Base-by-base conservation (phyloP, 2,113 vertebrate species). In the Coptodon bakossiorum region DNA sequence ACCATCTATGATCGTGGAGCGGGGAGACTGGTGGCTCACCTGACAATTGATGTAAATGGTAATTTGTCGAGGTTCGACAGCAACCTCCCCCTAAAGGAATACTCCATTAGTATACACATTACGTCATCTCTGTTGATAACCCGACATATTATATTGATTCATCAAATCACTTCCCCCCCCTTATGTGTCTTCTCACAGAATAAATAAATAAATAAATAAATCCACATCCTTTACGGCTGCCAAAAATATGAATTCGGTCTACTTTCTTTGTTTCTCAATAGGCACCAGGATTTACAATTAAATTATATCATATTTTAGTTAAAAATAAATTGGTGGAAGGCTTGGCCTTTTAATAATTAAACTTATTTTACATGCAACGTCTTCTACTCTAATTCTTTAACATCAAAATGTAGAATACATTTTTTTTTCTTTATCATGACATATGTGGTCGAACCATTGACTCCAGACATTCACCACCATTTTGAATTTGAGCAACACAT, bases 71-170 rank as follows among this genome's bases (percentile, higher is more conserved):
- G 63, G 45, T 45, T 83, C 22, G 9, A 73, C 84, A 50, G 36
- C 16, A 43, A 40, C 83, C 40, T 19, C 86, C 91, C 94, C 80
- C 85, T 31, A 27, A 1, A 89, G 85, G 95, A 93, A 54, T 29
- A 73, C 29, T 36, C 95, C 91, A 94, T 92, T 88, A 38, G 9
- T 82, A 90, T 86, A 85, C 90, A 66, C 92, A 96, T 96, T 95
- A 96, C 95, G 93, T 96, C 95, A 96, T 86, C 93, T 89, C 89
- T 95, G 92, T 95, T 91, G 88, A 91, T 90, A 94, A 91, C 86
- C 92, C 81, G 17, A 91, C 90, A 91, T 88, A 83, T 81, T 88
- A 83, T 81, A 93, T 93, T 93, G 94, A 92, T 93, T 83, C 54
- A 63, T 94, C 50, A 87, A 76, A 91, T 92, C 17, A 66, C 61